These are phyloP conservation scores for Pterostichus madidus DNA, from an alignment of 2,888 invertebrate genomes.

Conservation along the genomic window DNA sequence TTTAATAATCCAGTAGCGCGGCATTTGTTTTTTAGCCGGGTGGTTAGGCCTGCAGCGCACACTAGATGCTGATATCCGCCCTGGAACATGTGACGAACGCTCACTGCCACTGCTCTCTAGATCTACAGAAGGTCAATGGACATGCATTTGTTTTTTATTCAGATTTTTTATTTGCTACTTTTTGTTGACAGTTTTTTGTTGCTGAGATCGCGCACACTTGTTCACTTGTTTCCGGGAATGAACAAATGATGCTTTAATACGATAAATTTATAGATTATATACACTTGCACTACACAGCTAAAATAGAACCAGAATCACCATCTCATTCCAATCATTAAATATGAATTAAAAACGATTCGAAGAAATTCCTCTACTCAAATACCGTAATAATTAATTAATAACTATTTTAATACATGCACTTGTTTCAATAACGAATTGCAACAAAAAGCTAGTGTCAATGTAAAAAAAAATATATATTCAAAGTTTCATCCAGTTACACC, in stretches of 20 bases:
- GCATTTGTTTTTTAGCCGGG: constrained; percentile 55
- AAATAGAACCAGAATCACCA: constrained; percentile 20
- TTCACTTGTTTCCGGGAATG: constrained; percentile 55
- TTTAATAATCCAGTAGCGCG: constrained; percentile 62
- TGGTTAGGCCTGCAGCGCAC: constrained; percentile 40
- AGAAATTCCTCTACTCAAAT: constrained; percentile 3
- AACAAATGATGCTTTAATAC: constrained; percentile 53
- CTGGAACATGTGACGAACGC: constrained; percentile 53
- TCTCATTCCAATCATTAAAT: constrained; percentile 37
- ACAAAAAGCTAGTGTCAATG: background rate
- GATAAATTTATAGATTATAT: constrained; percentile 54
- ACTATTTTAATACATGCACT: background rate
- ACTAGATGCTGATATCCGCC: constrained; percentile 52
- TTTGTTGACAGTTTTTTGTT: constrained; percentile 46
- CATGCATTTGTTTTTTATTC: constrained; percentile 56
- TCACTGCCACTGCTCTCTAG: background rate
- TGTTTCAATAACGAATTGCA: background rate
- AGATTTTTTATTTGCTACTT: constrained; percentile 49
- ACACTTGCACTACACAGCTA: constrained; percentile 38
- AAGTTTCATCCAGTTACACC: too few species aligned
- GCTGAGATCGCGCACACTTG: constrained; percentile 37
- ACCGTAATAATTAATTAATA: background rate
- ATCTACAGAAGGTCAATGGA: constrained; percentile 51
- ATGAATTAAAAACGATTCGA: constrained; percentile 3
- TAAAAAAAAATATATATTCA: too few species aligned